Conservation (phyloP, 2,113 vertebrate genomes). For the Melanerpes formicivorus region DNA sequence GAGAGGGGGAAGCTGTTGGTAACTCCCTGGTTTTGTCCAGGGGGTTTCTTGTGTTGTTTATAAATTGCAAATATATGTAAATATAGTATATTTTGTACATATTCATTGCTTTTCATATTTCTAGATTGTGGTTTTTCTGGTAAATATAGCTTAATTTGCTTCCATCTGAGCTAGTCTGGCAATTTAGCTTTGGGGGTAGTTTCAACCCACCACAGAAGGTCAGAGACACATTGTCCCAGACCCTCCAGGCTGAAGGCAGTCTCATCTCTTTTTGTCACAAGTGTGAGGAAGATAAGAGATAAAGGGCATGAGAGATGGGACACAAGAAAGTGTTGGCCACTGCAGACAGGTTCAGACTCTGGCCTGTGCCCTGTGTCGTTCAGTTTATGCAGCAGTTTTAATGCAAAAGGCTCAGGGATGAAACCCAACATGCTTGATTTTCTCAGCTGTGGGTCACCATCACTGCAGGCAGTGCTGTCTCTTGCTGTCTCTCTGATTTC, state of each 20-base stretch:
- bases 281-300: background rate
- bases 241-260: background rate
- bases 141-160: too few relatives aligned
- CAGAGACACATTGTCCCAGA: background rate
- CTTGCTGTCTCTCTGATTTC: background rate
- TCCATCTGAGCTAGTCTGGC: too few relatives aligned
- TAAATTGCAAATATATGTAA: too few relatives aligned
- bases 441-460: background rate
- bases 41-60: too few relatives aligned
- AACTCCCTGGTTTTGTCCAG: too few relatives aligned
- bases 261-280: background rate
- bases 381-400: background rate
- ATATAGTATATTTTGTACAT: too few relatives aligned
- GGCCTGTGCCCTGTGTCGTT: background rate
- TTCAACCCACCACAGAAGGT: background rate
- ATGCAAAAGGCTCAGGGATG: background rate
- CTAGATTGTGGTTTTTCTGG: too few relatives aligned
- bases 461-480: background rate
- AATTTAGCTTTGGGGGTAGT: too few relatives aligned
- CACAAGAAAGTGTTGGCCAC: background rate
- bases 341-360: background rate
- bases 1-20: too few relatives aligned
- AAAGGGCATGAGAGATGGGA: rapidly evolving
- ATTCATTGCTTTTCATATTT: too few relatives aligned
- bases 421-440: background rate